A percentile compares a stretch with the other conserved stretches of the same genome.
These are phyloP conservation scores for Pantherophis vulpinus DNA, from an alignment of 2,797 vertebrate species.

Conservation along the genomic window DNA sequence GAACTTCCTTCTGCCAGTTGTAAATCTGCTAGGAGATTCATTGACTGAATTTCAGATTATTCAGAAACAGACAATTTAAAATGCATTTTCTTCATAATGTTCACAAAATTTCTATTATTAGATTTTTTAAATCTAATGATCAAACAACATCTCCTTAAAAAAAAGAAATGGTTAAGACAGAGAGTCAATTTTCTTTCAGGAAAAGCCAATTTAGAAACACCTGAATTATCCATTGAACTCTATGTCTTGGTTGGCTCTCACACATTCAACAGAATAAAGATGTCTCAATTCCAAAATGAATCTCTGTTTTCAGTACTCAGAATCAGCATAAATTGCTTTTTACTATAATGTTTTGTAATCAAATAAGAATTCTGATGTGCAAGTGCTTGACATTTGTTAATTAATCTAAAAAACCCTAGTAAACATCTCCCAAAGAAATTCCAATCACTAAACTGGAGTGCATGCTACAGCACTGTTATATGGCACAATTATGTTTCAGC, in stretches of 20 bases:
- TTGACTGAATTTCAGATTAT: not conserved
- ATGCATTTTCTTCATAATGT: not conserved
- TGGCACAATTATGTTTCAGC: not conserved
- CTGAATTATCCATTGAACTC: not conserved
- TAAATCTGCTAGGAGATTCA: not conserved
- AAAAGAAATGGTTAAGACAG: not conserved
- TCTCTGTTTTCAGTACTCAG: not conserved
- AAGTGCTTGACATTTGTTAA: constrained; percentile 21
- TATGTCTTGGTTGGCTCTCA: not conserved
- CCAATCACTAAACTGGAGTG: constrained; percentile 20
- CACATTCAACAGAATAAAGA: not conserved
- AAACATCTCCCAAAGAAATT: constrained; percentile 33
- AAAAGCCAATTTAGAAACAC: not conserved
- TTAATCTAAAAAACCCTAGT: constrained; percentile 21
- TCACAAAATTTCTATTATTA: not conserved
- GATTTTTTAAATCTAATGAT: not conserved
- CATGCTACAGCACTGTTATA: not conserved
- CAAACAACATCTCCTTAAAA: not conserved
- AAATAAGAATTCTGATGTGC: constrained; percentile 23
- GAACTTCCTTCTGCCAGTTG: no score
- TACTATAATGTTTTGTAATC: constrained; percentile 23
- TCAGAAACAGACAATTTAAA: not conserved
- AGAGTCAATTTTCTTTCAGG: not conserved
- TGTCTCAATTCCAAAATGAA: not conserved
- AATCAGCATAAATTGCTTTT: not conserved